Evolutionary conservation across 2,113 vertebrate species (phyloP).

Genomic region (Peromyscus polionotus): DNA sequence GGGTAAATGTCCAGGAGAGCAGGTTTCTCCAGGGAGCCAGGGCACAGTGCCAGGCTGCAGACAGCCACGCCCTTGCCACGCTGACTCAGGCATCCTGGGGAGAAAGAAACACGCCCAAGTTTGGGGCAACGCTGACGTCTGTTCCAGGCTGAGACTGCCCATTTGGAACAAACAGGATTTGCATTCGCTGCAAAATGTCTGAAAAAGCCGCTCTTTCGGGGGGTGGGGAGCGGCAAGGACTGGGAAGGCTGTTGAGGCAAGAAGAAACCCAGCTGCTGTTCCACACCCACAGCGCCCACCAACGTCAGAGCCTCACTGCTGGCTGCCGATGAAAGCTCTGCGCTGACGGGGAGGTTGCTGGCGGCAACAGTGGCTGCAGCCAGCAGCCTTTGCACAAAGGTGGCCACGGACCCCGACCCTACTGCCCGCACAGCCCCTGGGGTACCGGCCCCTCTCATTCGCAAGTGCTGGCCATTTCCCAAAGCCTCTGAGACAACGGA

Average conservation of each 20-base stretch:
- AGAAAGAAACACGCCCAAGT: conserved; percentile 58
- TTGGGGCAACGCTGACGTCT: conserved; percentile 19
- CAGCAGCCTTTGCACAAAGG: background rate
- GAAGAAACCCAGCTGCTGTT: conserved; percentile 65
- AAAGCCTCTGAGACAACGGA: background rate
- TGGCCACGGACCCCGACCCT: background rate
- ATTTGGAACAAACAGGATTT: conserved; percentile 36
- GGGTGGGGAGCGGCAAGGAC: background rate
- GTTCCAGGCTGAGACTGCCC: conserved; percentile 42
- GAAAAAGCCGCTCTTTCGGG: background rate
- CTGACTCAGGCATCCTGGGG: conserved; percentile 69
- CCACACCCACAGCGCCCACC: conserved; percentile 34
- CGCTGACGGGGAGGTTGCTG: background rate
- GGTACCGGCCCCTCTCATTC: background rate
- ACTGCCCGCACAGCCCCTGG: background rate
- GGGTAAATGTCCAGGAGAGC: conserved; percentile 34
- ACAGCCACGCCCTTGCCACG: conserved; percentile 11
- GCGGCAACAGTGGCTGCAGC: background rate
- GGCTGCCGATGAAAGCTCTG: background rate
- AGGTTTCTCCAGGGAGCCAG: conserved; percentile 20
- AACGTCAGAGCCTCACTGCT: background rate
- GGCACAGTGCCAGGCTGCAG: background rate
- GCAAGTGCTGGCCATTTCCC: background rate
- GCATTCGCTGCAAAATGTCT: conserved; percentile 52
- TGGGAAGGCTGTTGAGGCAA: conserved; percentile 47